phyloP scores from a whole-genome alignment of 2,888 invertebrate genomes.

The Lottia gigantea region DNA sequence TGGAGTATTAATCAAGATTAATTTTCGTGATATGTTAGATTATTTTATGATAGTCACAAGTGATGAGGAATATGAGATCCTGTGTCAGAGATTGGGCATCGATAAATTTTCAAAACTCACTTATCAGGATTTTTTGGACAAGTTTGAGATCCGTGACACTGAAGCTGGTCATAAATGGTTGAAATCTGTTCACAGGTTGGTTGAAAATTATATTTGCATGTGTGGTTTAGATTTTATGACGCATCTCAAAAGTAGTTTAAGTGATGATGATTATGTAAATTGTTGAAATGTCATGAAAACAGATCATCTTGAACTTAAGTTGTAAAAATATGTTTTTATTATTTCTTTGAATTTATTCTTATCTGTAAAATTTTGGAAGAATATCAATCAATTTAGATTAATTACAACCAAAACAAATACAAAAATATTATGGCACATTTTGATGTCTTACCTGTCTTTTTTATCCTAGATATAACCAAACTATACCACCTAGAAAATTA shows the following conservation, averaged over 20 bases:
- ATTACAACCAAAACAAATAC: too few species aligned
- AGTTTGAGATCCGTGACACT: constrained; percentile 63
- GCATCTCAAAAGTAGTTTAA: too few species aligned
- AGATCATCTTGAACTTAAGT: too few species aligned
- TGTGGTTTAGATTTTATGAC: too few species aligned
- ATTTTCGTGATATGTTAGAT: constrained; percentile 62
- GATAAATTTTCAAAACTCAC: constrained; percentile 48
- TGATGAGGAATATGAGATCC: constrained; percentile 59
- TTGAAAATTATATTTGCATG: too few species aligned
- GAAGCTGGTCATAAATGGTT: constrained; percentile 65
- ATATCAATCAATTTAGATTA: too few species aligned
- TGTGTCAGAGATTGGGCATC: constrained; percentile 59
- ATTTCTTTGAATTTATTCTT: too few species aligned
- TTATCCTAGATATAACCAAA: constrained; percentile 55
- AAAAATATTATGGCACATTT: too few species aligned
- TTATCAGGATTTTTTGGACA: constrained; percentile 61
- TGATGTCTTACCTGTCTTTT: not conserved
- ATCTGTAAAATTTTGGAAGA: too few species aligned
- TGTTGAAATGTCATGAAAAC: too few species aligned
- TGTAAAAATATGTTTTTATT: too few species aligned
- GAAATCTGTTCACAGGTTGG: constrained; percentile 61
- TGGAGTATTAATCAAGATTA: constrained; percentile 56
- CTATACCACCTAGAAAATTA: constrained; percentile 44
- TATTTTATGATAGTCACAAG: constrained; percentile 61
- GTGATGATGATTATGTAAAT: too few species aligned